These are phyloP conservation scores for Sebastes steindachneri DNA, from an alignment of 2,797 vertebrate genomes.

Conservation along the genomic window DNA sequence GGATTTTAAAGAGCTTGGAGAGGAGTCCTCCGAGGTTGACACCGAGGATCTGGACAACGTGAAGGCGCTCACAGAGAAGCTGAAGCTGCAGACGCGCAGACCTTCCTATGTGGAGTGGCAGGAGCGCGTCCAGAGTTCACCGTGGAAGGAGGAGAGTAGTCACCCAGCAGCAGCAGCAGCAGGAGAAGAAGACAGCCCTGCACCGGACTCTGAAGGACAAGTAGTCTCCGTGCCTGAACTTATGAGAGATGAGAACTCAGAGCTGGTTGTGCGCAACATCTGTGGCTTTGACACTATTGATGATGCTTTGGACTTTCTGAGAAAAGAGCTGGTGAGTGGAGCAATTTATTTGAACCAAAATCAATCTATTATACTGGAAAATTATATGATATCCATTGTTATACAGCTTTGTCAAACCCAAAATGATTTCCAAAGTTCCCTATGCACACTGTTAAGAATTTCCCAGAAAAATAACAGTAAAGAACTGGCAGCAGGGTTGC, in stretches of 20 bases:
- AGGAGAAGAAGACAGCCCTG: neutral
- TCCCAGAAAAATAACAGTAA: too few relatives aligned
- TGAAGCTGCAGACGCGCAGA: slow-evolving; percentile 92
- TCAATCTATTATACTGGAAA: neutral
- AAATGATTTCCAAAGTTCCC: neutral
- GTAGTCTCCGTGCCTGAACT: slow-evolving; percentile 12
- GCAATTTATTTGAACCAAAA: neutral
- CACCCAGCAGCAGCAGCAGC: neutral
- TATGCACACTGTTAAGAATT: neutral
- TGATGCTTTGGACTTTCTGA: slow-evolving; percentile 90
- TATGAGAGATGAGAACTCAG: slow-evolving; percentile 46
- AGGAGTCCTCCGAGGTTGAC: slow-evolving; percentile 75
- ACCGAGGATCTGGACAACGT: slow-evolving; percentile 87
- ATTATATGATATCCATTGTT: neutral
- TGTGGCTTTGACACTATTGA: slow-evolving; percentile 91
- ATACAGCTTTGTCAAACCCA: neutral
- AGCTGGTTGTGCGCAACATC: slow-evolving; percentile 64
- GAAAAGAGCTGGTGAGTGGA: slow-evolving; percentile 90
- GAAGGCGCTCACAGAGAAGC: slow-evolving; percentile 91
- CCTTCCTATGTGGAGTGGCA: slow-evolving; percentile 96
- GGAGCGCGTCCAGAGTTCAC: slow-evolving; percentile 84
- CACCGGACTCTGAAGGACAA: slow-evolving; percentile 7
- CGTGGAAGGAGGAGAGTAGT: slow-evolving; percentile 78
- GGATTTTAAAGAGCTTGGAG: slow-evolving; percentile 86
- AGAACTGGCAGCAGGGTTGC: too few relatives aligned